A percentile compares a stretch with the other conserved stretches of the same genome.
These are phyloP conservation scores for Cecropterus lyciades DNA, from an alignment of 1,140 invertebrate species.

Conservation along the genomic window DNA sequence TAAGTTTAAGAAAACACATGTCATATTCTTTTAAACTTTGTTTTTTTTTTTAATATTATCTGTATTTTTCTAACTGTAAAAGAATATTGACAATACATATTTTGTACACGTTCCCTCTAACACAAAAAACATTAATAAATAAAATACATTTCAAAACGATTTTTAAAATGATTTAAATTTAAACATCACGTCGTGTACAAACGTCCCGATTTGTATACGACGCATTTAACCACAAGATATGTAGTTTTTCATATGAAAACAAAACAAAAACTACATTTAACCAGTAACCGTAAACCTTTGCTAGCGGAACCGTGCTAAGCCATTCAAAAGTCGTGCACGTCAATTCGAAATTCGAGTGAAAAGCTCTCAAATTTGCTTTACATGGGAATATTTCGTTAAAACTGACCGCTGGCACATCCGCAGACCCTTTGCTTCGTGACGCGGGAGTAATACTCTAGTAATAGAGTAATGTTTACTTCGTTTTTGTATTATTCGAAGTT, in stretches of 20 bases:
- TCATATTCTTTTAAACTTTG: no score
- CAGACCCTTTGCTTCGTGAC: slow-evolving; percentile 3
- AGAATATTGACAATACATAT: no score
- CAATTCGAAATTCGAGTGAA: slow-evolving; percentile 17
- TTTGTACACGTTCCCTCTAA: no score
- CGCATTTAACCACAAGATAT: no score
- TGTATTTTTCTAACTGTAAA: no score
- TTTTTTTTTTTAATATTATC: no score
- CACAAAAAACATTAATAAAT: no score
- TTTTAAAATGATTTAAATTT: no score
- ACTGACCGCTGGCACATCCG: slow-evolving; percentile 3
- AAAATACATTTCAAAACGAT: no score
- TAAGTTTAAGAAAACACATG: no score
- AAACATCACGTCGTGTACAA: no score
- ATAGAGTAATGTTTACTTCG: slow-evolving; percentile 22
- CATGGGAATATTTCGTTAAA: slow-evolving; percentile 25
- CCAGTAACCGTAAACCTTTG: neutral
- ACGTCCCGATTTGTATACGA: no score
- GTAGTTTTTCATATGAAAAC: slow-evolving; percentile 1
- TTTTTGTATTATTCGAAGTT: slow-evolving; percentile 6
- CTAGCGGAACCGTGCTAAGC: slow-evolving; percentile 8
- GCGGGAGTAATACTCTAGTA: slow-evolving; percentile 21
- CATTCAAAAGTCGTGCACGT: slow-evolving; percentile 23
- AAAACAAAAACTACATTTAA: neutral
- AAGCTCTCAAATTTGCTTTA: slow-evolving; percentile 30